These are phyloP conservation scores for Drosophila recens DNA, from an alignment of 2,888 invertebrate species.

Conservation along the genomic window DNA sequence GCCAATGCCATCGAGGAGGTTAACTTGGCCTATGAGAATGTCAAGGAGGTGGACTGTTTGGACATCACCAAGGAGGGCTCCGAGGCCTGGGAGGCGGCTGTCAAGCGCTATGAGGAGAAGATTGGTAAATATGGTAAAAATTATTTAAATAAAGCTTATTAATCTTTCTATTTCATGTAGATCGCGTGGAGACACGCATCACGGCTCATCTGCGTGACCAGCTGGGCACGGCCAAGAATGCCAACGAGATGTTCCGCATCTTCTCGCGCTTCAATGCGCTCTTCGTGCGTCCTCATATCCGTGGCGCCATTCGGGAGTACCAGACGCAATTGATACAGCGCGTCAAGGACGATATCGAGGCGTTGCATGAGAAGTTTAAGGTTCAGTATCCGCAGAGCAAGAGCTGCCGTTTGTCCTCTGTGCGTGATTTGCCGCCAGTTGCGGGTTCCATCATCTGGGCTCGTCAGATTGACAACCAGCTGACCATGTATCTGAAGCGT, in stretches of 20 bases:
- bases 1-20: conserved; percentile 98
- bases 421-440: conserved; percentile 97
- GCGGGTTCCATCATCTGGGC: conserved; percentile 99
- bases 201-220: conserved; percentile 99
- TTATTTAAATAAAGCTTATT: not conserved
- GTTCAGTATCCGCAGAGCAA: conserved; percentile 98
- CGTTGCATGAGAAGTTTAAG: conserved; percentile 99
- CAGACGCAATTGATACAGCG: conserved; percentile 99
- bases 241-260: conserved; percentile 99
- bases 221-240: conserved; percentile 98
- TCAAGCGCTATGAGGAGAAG: conserved; percentile 97
- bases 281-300: conserved; percentile 99
- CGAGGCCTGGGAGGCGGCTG: conserved; percentile 99
- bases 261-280: conserved; percentile 99
- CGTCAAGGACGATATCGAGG: conserved; percentile 99
- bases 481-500: conserved; percentile 97
- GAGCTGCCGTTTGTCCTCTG: conserved; percentile 95
- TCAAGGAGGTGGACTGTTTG: conserved; percentile 98
- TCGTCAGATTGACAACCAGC: conserved; percentile 98
- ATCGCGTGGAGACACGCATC: conserved; percentile 98
- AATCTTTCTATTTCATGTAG: conserved; percentile 72
- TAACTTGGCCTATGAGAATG: conserved; percentile 98
- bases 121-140: conserved; percentile 88
- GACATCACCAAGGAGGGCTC: conserved; percentile 98
- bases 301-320: conserved; percentile 99